phyloP scores from a whole-genome alignment of 1,140 invertebrate genomes.

The Drosophila ananassae region DNA sequence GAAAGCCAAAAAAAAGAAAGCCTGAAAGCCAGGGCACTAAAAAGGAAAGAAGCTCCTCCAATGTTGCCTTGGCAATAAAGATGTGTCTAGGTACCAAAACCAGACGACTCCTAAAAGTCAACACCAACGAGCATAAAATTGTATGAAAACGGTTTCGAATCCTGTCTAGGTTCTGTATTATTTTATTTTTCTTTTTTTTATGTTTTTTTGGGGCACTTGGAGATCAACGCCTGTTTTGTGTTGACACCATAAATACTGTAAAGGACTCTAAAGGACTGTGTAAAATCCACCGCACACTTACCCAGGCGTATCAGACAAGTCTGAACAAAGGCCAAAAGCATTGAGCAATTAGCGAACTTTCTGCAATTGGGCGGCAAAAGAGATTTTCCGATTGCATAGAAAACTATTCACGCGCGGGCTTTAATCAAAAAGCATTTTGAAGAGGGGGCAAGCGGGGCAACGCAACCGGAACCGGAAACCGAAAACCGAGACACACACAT shows the following conservation, averaged over 20 bases:
- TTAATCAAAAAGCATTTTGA: slow-evolving; percentile 61
- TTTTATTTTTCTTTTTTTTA: slow-evolving; percentile 2
- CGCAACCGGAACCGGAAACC: background rate
- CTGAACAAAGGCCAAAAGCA: slow-evolving; percentile 30
- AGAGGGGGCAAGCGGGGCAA: slow-evolving; percentile 8
- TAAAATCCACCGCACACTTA: slow-evolving; percentile 45
- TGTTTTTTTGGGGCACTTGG: slow-evolving; percentile 19
- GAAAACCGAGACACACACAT: slow-evolving; percentile 8
- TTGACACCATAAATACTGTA: slow-evolving; percentile 43
- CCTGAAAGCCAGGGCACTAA: background rate
- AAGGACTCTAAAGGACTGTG: background rate
- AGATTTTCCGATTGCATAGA: slow-evolving; percentile 58
- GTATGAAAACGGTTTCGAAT: slow-evolving; percentile 36
- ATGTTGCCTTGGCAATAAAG: slow-evolving; percentile 53
- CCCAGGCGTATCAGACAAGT: slow-evolving; percentile 25
- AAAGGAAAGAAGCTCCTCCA: slow-evolving; percentile 16
- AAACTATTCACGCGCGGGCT: slow-evolving; percentile 62
- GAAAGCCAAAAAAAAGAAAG: background rate
- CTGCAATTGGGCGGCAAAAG: slow-evolving; percentile 35
- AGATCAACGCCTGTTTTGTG: slow-evolving; percentile 42
- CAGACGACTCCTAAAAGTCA: slow-evolving; percentile 62
- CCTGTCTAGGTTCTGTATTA: slow-evolving; percentile 3
- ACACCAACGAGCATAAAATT: slow-evolving; percentile 50
- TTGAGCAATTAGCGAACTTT: slow-evolving; percentile 53
- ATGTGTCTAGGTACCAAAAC: slow-evolving; percentile 35